Base-by-base conservation (phyloP, 2,113 vertebrate species). In the Gnathonemus echidnorhynchus region DNA sequence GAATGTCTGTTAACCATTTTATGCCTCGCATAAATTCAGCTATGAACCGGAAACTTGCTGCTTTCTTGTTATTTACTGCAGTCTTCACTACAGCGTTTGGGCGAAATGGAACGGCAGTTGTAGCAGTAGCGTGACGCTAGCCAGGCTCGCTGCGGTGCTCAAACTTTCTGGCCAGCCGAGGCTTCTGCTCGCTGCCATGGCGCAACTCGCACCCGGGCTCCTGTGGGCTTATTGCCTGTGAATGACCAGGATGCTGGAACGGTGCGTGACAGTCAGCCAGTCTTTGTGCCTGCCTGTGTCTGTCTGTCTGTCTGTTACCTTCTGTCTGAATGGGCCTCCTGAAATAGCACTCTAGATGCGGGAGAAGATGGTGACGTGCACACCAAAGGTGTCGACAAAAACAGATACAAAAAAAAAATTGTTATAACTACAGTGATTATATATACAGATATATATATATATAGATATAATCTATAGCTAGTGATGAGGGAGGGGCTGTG, bases 311-410 rank as follows among this genome's bases (percentile, higher is more conserved):
- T 91, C 91, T 45, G 24, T 89, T 86, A 21, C 52, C 80, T 90
- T 89, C 86, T 92, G 92, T 90, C 86, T 95, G 93, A 90, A 88
- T 89, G 89, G 92, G 90, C 91, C 90, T 84, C 90, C 9, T 24
- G 88, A 7, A 66, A 89, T 19, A 56, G 52, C 21, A 24, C 80
- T 85, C 70, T 62, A 74, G 49, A 49, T 49, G 87, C 91, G 90
- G 90, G 88, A 91, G 90, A 92, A 89, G 88, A 93, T 93, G 91
- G 83, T 91, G 93, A 94, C 92, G 80, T 93, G 93, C 90, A 92
- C 95, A 94, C 94, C 95, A 96, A 95, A 95, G 94, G 95, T 94
- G 94, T 95, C 94, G 91, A 92, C 92, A 89, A 93, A 92, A 92
- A 93, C 91, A 17, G 53, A 93, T 90, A 94, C 88, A 1, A 92